A percentile compares a stretch with the other conserved stretches of the same genome.
Conservation (phyloP, 1,140 invertebrate genomes). For the Delia radicum region DNA sequence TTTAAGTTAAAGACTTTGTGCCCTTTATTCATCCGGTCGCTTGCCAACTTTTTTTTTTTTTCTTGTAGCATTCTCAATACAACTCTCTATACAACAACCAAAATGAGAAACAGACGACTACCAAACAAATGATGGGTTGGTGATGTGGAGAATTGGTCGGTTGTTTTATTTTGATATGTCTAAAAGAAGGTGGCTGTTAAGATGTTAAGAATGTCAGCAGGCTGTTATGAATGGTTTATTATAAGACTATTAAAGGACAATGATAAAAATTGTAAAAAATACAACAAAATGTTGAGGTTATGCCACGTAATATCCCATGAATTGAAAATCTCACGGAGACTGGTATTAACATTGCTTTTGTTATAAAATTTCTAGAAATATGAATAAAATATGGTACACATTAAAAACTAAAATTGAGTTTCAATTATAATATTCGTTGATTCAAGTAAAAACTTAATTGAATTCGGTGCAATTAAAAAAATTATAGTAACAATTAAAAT, state of each 20-base stretch:
- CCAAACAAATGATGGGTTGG: neutral
- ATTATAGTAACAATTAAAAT: too few species aligned
- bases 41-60: slow-evolving; percentile 9
- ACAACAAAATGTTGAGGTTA: neutral
- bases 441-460: too few species aligned
- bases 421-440: too few species aligned
- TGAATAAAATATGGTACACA: neutral
- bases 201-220: slow-evolving; percentile 5
- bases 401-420: too few species aligned
- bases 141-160: neutral
- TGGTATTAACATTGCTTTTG: neutral
- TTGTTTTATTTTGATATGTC: neutral
- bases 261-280: neutral
- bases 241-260: slow-evolving; percentile 16
- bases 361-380: neutral
- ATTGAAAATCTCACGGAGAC: too few species aligned
- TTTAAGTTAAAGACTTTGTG: slow-evolving; percentile 44
- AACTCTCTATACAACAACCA: neutral
- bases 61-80: neutral
- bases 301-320: neutral
- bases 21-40: slow-evolving; percentile 10
- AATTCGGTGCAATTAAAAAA: too few species aligned
- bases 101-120: neutral
- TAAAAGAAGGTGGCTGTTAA: neutral
- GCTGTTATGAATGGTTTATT: slow-evolving; percentile 19